Conservation (phyloP, 2,113 vertebrate species). For the Rynchops niger region DNA sequence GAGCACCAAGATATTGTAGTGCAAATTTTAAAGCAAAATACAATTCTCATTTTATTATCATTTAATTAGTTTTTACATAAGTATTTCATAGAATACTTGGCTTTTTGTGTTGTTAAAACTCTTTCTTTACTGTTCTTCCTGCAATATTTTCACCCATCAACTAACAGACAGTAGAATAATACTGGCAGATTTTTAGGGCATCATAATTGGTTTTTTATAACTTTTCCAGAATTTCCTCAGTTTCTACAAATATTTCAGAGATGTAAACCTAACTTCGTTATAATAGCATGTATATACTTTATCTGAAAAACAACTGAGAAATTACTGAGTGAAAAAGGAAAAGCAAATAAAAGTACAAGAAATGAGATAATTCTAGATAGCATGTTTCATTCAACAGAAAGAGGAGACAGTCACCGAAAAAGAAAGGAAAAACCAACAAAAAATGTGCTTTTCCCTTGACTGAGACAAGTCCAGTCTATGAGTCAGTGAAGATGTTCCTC, state of each 20-base stretch:
- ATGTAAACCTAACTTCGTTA: not conserved
- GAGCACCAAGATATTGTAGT: not conserved
- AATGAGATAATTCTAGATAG: not conserved
- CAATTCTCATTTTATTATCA: not conserved
- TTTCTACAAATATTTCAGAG: not conserved
- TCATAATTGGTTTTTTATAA: not conserved
- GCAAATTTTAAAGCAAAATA: not conserved
- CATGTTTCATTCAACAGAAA: not conserved
- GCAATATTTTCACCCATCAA: not conserved
- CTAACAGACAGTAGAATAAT: not conserved
- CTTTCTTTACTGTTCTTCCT: not conserved
- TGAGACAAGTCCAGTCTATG: not conserved
- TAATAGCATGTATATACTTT: not conserved
- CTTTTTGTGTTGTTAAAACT: not conserved
- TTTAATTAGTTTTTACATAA: not conserved
- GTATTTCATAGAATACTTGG: not conserved
- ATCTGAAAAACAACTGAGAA: not conserved
- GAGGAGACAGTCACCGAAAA: not conserved
- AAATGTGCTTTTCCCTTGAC: not conserved
- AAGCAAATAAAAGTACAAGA: not conserved
- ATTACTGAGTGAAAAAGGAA: not conserved
- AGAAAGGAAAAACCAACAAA: not conserved
- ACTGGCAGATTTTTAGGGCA: not conserved
- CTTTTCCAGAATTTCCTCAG: not conserved
- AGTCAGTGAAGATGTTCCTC: not conserved